Evolutionary conservation across 2,113 vertebrate genomes (phyloP).

Genomic region (Ageneiosus marmoratus): DNA sequence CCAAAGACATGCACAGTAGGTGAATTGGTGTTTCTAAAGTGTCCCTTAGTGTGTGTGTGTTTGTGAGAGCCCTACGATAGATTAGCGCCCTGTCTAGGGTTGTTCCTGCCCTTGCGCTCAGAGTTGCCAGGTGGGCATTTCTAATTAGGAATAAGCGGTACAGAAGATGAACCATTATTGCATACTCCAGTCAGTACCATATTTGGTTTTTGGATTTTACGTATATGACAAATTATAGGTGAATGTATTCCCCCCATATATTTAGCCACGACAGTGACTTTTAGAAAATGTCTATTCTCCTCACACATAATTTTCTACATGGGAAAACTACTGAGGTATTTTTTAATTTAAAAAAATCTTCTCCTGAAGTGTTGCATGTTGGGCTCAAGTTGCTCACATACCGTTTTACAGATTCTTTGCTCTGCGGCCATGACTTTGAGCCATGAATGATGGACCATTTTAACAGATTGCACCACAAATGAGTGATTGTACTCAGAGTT

Average conservation of each 20-base stretch:
- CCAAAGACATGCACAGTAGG: too few relatives aligned
- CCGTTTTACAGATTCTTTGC: slow-evolving; percentile 41
- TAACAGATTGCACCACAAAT: slow-evolving; percentile 59
- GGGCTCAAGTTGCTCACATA: slow-evolving; percentile 34
- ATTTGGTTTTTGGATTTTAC: slow-evolving; percentile 6
- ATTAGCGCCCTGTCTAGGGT: too few relatives aligned
- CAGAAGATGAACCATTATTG: slow-evolving; percentile 27
- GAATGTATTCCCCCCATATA: too few relatives aligned
- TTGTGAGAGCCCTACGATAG: too few relatives aligned
- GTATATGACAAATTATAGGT: background rate
- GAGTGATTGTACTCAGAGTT: slow-evolving; percentile 58
- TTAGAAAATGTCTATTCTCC: background rate
- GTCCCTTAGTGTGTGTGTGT: too few relatives aligned
- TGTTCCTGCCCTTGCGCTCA: too few relatives aligned
- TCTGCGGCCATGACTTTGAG: slow-evolving; percentile 54
- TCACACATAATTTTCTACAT: background rate
- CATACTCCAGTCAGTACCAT: background rate
- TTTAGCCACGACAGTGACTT: background rate
- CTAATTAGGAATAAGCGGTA: too few relatives aligned
- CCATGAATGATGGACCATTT: slow-evolving; percentile 63
- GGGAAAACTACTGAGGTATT: background rate
- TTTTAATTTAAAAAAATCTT: background rate
- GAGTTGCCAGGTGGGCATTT: too few relatives aligned
- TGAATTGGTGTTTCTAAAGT: too few relatives aligned
- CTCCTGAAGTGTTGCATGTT: slow-evolving; percentile 32